Evolutionary conservation across 2,113 vertebrate genomes (phyloP).

Genomic region (Erythrolamprus reginae): DNA sequence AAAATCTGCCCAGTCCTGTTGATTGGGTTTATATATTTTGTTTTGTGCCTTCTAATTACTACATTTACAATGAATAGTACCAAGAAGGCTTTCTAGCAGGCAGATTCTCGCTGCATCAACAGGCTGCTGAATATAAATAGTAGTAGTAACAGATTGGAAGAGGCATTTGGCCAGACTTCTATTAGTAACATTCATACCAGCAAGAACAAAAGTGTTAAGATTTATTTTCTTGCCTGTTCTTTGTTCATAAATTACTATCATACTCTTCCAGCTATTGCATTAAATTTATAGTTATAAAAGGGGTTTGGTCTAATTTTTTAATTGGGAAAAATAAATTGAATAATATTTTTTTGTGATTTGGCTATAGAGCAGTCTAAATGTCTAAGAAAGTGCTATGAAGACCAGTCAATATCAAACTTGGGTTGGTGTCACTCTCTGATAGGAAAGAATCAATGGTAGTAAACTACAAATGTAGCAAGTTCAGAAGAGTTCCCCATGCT

Average conservation of each 20-base stretch:
- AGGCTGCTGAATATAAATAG: not conserved
- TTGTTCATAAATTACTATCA: not conserved
- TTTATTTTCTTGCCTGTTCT: not conserved
- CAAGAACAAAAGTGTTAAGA: not conserved
- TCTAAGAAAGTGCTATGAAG: not conserved
- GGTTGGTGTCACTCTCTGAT: not conserved
- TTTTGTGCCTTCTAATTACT: not conserved
- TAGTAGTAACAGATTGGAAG: not conserved
- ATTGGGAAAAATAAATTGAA: not conserved
- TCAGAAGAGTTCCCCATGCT: not conserved
- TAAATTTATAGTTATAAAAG: not conserved
- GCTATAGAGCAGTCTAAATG: not conserved
- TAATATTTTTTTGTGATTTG: not conserved
- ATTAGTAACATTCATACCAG: not conserved
- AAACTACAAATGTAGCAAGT: not conserved
- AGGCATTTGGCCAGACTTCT: not conserved
- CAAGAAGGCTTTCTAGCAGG: not conserved
- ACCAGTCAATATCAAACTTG: not conserved
- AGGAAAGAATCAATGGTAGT: not conserved
- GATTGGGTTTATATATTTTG: not conserved
- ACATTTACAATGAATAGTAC: not conserved
- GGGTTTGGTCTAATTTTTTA: not conserved
- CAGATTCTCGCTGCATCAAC: not conserved
- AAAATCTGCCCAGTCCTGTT: not conserved
- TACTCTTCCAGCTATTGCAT: not conserved